Percentiles rank a stretch among this genome's conserved stretches.
These are phyloP conservation scores for Parasteatoda tepidariorum DNA, from an alignment of 1,140 invertebrate genomes.

Conservation along the genomic window DNA sequence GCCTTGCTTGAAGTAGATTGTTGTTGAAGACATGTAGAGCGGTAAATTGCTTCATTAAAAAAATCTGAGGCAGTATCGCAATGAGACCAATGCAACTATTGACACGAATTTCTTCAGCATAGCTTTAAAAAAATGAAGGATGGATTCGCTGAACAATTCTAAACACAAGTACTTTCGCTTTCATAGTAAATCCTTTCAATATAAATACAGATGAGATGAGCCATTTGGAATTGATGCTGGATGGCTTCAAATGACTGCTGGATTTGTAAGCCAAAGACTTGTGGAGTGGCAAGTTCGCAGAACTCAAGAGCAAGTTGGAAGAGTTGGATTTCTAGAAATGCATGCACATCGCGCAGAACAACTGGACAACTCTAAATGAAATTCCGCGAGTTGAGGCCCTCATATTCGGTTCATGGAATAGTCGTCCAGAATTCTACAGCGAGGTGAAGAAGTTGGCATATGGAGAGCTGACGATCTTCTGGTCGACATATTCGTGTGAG, in stretches of 20 bases:
- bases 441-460: constrained; percentile 4
- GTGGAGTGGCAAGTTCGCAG: too few species aligned
- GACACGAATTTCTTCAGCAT: constrained; percentile 17
- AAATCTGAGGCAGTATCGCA: constrained; percentile 19
- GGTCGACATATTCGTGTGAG: background rate
- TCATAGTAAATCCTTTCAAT: too few species aligned
- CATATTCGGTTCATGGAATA: too few species aligned
- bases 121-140: constrained; percentile 27
- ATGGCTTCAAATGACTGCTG: too few species aligned
- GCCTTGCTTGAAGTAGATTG: background rate
- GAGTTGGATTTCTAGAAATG: too few species aligned
- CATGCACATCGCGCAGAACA: too few species aligned
- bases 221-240: too few species aligned
- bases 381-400: too few species aligned
- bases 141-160: constrained; percentile 13
- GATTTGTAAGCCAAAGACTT: too few species aligned
- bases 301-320: too few species aligned
- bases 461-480: background rate
- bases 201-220: too few species aligned
- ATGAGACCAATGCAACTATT: constrained; percentile 21
- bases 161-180: background rate
- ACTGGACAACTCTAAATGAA: too few species aligned
- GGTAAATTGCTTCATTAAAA: constrained; percentile 10
- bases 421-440: background rate
- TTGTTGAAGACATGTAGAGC: constrained; percentile 13